phyloP scores from a whole-genome alignment of 2,113 vertebrate species.

The Phaethornis superciliosus region DNA sequence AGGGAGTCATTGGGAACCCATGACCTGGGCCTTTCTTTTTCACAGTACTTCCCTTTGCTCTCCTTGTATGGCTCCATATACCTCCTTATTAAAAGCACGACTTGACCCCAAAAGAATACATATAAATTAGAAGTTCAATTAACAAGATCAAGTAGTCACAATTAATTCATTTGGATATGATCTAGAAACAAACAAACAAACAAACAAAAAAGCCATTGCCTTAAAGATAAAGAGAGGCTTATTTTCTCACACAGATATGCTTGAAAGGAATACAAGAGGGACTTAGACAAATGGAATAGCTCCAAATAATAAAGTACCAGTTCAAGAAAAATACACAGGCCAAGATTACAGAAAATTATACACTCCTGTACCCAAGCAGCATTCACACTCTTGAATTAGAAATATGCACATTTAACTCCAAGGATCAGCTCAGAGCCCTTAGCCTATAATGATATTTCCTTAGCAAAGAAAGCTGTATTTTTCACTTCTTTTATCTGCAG shows the following conservation, averaged over 20 bases:
- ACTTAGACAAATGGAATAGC: constrained; percentile 2
- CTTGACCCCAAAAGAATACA: neutral
- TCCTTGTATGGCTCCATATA: neutral
- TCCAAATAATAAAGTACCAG: constrained; percentile 15
- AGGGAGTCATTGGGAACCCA: neutral
- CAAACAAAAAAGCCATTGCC: neutral
- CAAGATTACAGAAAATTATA: constrained; percentile 40
- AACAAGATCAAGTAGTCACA: constrained; percentile 45
- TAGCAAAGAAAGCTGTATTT: neutral
- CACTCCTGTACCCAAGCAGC: neutral
- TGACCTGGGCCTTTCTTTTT: neutral
- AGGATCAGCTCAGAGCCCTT: neutral
- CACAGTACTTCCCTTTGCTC: neutral
- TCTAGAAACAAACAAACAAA: constrained; percentile 26
- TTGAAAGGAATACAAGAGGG: neutral
- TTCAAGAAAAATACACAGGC: constrained; percentile 20
- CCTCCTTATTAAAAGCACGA: neutral
- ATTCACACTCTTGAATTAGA: constrained; percentile 2
- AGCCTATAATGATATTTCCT: neutral
- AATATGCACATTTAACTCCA: neutral
- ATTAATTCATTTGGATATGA: constrained; percentile 32
- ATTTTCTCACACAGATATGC: neutral
- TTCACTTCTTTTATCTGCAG: constrained; percentile 2
- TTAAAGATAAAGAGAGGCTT: constrained; percentile 6
- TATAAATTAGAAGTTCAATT: constrained; percentile 58